Evolutionary conservation across 1,140 invertebrate genomes (phyloP), one percentile per base, ranked within the genome.

Genomic region (Schlechtendalia chinensis): DNA sequence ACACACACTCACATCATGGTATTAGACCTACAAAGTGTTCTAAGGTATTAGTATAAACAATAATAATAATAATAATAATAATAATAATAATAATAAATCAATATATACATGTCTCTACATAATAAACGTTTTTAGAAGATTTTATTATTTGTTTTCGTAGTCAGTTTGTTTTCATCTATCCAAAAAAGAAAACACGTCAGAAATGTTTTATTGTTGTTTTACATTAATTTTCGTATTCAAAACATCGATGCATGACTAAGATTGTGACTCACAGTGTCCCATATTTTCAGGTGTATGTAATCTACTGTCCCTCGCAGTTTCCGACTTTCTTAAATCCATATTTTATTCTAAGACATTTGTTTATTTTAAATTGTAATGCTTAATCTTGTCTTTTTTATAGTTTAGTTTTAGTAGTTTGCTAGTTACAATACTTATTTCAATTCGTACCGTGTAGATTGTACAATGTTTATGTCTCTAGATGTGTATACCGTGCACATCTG

Each of bases 21-120:
- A 50, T 12, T 79, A 63, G 56, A 79, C 58, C 32, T 29, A 63
- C 75, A 47, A 79, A 61, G 24, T 61, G 58, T 47, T 79, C 58
- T 10, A 79, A 79, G 75, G 75, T 79, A 79, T 79, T 22, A 79
- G 75, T 79, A 79, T 79, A 63, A 39, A 69, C 11, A 58, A 69
- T 47, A 65, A n/a, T n/a, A 65, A 65, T 65, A 65, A 50, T 63
- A 63, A 29, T 61, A 17, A 61, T 61, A 19, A 61, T 29, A 24
- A 61, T 61, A 61, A 61, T 61, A 61, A 29, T 65, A 19, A 32
- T n/a, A 39, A 65, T 65, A 39, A 39, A 65, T 22, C 17, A 0
- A n/a, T 39, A 63, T 19, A 63, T 58, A 56, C 27, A 17, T 14
- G 16, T 61, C 16, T 27, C 12, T 29, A 17, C 0, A 10, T 29